Percentiles rank a stretch among this genome's conserved stretches.
Evolutionary conservation across 2,797 vertebrate species (phyloP).

Genomic region (Hybognathus amarus): DNA sequence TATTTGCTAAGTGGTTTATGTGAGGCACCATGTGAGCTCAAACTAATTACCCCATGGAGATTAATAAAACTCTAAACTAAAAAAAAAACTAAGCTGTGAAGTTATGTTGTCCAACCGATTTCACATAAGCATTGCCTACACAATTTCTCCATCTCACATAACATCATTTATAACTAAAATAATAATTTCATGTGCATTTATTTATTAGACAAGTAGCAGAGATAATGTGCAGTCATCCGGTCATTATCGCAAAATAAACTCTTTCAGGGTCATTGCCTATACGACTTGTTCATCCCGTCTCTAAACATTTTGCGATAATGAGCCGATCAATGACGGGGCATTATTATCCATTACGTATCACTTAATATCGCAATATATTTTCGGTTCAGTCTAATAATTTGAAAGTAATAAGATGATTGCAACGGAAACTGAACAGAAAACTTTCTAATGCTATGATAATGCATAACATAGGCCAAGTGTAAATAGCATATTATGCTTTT

Average conservation of each 20-base stretch:
- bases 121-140: neutral
- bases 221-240: conserved; percentile 3
- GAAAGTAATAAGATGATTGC: neutral
- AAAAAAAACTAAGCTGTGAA: neutral
- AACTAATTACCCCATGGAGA: no score
- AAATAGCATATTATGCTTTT: no score
- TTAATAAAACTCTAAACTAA: no score
- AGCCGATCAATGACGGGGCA: neutral
- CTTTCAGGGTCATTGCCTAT: neutral
- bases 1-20: no score
- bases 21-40: no score
- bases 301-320: neutral
- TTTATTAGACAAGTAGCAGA: neutral
- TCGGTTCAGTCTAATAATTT: neutral
- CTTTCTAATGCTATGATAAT: neutral
- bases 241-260: neutral
- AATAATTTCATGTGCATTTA: conserved; percentile 7
- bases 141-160: neutral
- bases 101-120: neutral
- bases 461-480: neutral
- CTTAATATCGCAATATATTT: neutral
- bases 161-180: neutral
- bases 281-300: neutral
- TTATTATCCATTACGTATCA: neutral
- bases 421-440: neutral